phyloP scores from a whole-genome alignment of 2,113 vertebrate species.

The Tympanuchus pallidicinctus region DNA sequence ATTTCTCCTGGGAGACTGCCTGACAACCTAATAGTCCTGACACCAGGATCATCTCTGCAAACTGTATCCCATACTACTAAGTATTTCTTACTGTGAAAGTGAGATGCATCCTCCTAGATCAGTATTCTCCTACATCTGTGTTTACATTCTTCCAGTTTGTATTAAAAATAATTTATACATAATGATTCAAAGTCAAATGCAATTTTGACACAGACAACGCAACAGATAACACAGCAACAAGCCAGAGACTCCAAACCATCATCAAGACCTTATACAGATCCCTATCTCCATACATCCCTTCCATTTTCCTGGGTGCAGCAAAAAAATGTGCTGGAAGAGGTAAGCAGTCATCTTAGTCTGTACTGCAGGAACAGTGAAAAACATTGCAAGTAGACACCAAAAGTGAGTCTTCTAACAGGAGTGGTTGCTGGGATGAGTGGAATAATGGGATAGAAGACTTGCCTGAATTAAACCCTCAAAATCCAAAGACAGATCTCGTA shows the following conservation, averaged over 20 bases:
- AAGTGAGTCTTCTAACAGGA: background rate
- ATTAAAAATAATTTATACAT: background rate
- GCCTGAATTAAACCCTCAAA: background rate
- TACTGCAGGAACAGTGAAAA: background rate
- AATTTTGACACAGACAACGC: background rate
- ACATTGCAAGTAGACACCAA: background rate
- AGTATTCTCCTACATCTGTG: background rate
- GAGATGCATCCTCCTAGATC: background rate
- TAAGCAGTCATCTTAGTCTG: background rate
- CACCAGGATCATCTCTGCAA: conserved; percentile 25
- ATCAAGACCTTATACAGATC: background rate
- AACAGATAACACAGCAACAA: background rate
- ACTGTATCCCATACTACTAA: conserved; percentile 7
- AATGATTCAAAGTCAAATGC: background rate
- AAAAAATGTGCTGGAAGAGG: background rate
- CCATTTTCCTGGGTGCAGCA: background rate
- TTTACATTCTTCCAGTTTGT: background rate
- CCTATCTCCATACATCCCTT: background rate
- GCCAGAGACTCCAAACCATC: background rate
- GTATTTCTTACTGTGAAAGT: background rate
- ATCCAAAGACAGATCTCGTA: background rate
- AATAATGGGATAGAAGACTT: background rate
- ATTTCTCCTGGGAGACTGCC: conserved; percentile 28
- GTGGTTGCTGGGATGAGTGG: background rate
- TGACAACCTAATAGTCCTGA: conserved; percentile 49